phyloP scores from a whole-genome alignment of 2,888 invertebrate genomes.

The Leucophenga montana region DNA sequence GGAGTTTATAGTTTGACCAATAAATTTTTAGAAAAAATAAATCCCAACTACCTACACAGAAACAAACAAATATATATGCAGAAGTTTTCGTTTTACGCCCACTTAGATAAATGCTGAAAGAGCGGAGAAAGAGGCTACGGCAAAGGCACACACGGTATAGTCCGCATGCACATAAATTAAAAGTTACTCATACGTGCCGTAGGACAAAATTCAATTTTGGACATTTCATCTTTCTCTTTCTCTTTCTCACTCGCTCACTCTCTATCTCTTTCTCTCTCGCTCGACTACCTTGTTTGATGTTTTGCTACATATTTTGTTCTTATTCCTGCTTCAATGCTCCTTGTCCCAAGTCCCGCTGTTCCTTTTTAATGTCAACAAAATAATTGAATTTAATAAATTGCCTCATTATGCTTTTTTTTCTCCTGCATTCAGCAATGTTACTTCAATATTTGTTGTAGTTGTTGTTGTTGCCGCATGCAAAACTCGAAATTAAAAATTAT shows the following conservation, averaged over 20 bases:
- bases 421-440: no score
- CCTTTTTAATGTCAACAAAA: conserved; percentile 70
- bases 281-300: neutral
- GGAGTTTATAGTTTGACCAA: conserved; percentile 42
- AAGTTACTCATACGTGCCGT: conserved; percentile 32
- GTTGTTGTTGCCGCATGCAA: conserved; percentile 5
- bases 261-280: neutral
- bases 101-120: neutral
- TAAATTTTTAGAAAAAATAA: conserved; percentile 31
- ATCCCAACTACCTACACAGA: neutral
- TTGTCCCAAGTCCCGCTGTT: neutral
- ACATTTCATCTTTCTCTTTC: neutral
- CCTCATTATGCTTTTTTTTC: conserved; percentile 65
- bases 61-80: neutral
- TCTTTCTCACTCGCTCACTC: neutral
- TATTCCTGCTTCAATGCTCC: no score
- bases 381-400: conserved; percentile 73
- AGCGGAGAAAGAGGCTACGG: neutral
- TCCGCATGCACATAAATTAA: conserved; percentile 29
- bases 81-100: neutral
- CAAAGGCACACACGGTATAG: neutral
- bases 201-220: conserved; percentile 15
- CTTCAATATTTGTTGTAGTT: neutral
- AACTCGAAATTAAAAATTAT: conserved; percentile 44
- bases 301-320: neutral